Conservation (phyloP, 1,140 invertebrate genomes). For the Solenopsis fugax region DNA sequence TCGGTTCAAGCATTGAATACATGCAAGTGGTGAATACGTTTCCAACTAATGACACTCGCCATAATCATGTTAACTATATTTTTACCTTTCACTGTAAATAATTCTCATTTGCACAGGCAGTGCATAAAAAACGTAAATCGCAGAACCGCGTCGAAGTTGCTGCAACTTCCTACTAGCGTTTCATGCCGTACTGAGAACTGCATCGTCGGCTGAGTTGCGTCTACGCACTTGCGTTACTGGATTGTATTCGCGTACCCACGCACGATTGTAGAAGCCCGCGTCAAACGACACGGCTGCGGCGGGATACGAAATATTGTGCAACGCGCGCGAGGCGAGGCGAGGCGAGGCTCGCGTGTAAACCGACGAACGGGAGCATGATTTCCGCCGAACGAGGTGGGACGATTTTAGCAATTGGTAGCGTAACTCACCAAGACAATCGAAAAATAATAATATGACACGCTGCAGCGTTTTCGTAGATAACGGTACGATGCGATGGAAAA, state of each 20-base stretch:
- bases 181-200: conserved; percentile 19
- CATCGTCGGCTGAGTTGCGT: conserved; percentile 52
- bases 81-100: conserved; percentile 2
- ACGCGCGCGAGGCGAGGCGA: not conserved
- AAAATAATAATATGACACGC: not conserved
- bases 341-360: conserved; percentile 49
- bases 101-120: not conserved
- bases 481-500: conserved; percentile 11
- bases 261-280: conserved; percentile 35
- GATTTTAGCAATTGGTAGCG: conserved; percentile 36
- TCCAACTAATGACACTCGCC: not conserved
- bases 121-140: not conserved
- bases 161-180: conserved; percentile 55
- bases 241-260: conserved; percentile 61
- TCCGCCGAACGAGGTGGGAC: conserved; percentile 34
- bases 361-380: conserved; percentile 51
- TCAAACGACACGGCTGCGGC: conserved; percentile 40
- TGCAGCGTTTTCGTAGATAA: conserved; percentile 22
- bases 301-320: conserved; percentile 57
- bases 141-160: conserved; percentile 42
- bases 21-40: not conserved
- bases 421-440: not conserved
- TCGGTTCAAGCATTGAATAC: not conserved
- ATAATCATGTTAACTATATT: not conserved
- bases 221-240: conserved; percentile 56